Evolutionary conservation across 1,140 invertebrate species (phyloP), one percentile per base, ranked within the genome.

Genomic region (Helicoverpa armigera): DNA sequence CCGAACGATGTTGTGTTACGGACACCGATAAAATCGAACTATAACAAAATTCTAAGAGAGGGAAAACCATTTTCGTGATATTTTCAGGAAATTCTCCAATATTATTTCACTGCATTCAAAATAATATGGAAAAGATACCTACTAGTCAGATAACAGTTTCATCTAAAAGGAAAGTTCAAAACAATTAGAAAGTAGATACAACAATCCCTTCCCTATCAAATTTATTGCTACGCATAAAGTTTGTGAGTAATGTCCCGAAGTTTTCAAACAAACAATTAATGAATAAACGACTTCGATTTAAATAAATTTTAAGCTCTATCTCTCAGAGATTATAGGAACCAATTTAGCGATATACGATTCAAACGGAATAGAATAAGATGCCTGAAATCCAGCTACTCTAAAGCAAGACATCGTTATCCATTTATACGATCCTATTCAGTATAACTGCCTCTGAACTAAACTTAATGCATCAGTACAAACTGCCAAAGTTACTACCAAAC

Each of bases 341-440:
- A 61, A 61, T 2, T 29, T 31, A 60, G 29, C 23, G 12, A 29
- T 13, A 61, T 31, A 14, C 58, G 23, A 61, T 29, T 31, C 23
- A 61, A 61, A 31, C 58, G 58, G 58, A 23, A 23, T 31, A 9
- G 13, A 61, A 31, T 29, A 61, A 61, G 18, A 29, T 12, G 23
- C 23, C 13, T 23, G 58, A 60, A 35, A 29, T 61, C 12, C 18
- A 61, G 12, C 58, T 16, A 3, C 58, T 18, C 16, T 50, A 48
- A 50, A 69, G 16, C 65, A 18, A 69, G 23, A n/a, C n/a, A 65
- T 48, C 63, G 23, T 65, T 69, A 50, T 29, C 65, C 16, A 69
- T 69, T 51, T 50, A 69, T 69, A 69, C 16, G 43, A 51, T 69
- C 48, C 18, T 51, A 50, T 18, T 10, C 7, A 1, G 43, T 69